A percentile compares a stretch with the other conserved stretches of the same genome.
These are phyloP conservation scores for Hippopotamus amphibius DNA, from an alignment of 2,113 vertebrate genomes.

Conservation along the genomic window DNA sequence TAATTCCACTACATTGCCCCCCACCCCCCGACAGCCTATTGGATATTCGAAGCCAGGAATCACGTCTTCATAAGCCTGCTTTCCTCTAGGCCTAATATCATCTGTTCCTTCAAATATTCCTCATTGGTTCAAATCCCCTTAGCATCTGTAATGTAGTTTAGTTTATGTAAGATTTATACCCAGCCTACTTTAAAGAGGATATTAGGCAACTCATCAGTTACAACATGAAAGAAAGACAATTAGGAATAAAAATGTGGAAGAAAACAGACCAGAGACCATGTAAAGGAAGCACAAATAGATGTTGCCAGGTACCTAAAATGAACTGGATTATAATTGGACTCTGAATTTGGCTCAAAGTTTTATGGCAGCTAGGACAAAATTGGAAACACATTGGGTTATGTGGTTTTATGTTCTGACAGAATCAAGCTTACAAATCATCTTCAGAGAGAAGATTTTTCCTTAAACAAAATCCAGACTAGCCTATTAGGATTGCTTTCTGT, in stretches of 20 bases:
- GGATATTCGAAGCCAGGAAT: conserved; percentile 69
- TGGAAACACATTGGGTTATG: conserved; percentile 77
- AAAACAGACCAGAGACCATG: conserved; percentile 72
- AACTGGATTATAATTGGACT: conserved; percentile 82
- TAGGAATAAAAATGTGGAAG: conserved; percentile 72
- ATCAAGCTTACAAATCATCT: conserved; percentile 79
- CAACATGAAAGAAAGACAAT: conserved; percentile 75
- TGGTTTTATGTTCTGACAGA: conserved; percentile 81
- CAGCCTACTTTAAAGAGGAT: conserved; percentile 65
- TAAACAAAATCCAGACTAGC: conserved; percentile 65
- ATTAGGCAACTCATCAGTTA: conserved; percentile 73
- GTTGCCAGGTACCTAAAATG: conserved; percentile 82
- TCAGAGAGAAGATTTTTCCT: conserved; percentile 75
- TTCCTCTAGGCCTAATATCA: conserved; percentile 69
- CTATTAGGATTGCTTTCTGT: conserved; percentile 63
- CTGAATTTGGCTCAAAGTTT: conserved; percentile 80
- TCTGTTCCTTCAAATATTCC: conserved; percentile 71
- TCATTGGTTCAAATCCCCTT: conserved; percentile 71
- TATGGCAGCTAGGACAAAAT: conserved; percentile 81
- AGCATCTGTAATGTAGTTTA: conserved; percentile 71
- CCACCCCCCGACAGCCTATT: not conserved
- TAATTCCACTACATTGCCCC: conserved; percentile 55
- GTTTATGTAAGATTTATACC: conserved; percentile 77
- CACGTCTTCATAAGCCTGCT: conserved; percentile 52
- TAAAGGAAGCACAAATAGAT: conserved; percentile 73